Evolutionary conservation across 2,797 vertebrate species (phyloP).

Genomic region (Melanotaenia boesemani): DNA sequence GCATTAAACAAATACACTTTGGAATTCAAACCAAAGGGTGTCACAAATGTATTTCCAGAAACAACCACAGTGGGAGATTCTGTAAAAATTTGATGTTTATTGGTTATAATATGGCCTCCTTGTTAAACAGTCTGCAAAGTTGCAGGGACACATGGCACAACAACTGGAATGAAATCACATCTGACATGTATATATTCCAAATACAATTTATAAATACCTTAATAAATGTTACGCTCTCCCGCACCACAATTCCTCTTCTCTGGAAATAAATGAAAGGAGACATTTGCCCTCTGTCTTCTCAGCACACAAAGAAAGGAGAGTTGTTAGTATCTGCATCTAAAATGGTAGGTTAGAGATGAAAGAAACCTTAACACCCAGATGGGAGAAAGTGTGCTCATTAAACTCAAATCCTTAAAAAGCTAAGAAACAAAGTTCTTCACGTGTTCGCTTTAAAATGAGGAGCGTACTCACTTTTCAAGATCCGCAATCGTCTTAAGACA

Average conservation of each 20-base stretch:
- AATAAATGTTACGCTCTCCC: slow-evolving; percentile 76
- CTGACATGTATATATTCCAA: slow-evolving; percentile 78
- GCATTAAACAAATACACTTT: slow-evolving; percentile 86
- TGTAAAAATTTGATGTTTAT: slow-evolving; percentile 80
- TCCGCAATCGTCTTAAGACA: slow-evolving; percentile 59
- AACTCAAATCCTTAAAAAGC: slow-evolving; percentile 57
- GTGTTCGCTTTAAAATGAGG: slow-evolving; percentile 44
- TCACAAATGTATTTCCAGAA: slow-evolving; percentile 69
- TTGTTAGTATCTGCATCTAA: slow-evolving; percentile 57
- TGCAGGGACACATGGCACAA: slow-evolving; percentile 73
- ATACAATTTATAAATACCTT: slow-evolving; percentile 80
- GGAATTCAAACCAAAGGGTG: slow-evolving; percentile 78
- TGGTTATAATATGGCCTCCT: slow-evolving; percentile 80
- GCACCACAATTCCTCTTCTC: slow-evolving; percentile 63
- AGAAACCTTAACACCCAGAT: slow-evolving; percentile 52
- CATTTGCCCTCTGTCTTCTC: slow-evolving; percentile 77
- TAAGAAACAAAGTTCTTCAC: slow-evolving; percentile 62
- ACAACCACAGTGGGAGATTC: slow-evolving; percentile 60
- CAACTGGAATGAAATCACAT: slow-evolving; percentile 70
- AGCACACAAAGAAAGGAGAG: slow-evolving; percentile 53
- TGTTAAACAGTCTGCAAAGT: slow-evolving; percentile 58
- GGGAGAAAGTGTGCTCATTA: slow-evolving; percentile 65
- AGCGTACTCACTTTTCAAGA: slow-evolving; percentile 44
- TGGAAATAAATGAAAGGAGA: slow-evolving; percentile 75
- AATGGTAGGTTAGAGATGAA: slow-evolving; percentile 61